Evolutionary conservation across 2,113 vertebrate species (phyloP).

Genomic region (Taxidea taxus): DNA sequence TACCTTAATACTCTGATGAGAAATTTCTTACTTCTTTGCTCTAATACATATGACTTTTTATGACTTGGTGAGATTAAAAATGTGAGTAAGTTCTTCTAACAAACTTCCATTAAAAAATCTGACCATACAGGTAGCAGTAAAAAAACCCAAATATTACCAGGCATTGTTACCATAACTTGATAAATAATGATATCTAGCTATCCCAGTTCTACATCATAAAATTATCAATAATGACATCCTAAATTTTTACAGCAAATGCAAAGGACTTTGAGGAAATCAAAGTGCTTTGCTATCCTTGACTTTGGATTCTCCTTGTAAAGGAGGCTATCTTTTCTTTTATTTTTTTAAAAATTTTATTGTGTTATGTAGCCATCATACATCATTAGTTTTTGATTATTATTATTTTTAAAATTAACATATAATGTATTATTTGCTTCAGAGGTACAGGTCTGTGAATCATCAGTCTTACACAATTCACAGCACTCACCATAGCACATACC

Average conservation of each 20-base stretch:
- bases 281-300: not conserved
- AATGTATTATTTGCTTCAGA: too few relatives aligned
- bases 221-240: not conserved
- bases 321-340: not conserved
- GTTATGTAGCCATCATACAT: too few relatives aligned
- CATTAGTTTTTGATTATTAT: too few relatives aligned
- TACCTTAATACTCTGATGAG: not conserved
- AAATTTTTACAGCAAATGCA: not conserved
- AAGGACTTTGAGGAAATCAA: not conserved
- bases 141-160: not conserved
- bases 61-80: not conserved
- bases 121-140: not conserved
- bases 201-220: not conserved
- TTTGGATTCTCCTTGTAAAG: not conserved
- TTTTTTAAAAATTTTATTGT: too few relatives aligned
- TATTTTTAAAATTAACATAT: too few relatives aligned
- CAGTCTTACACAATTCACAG: too few relatives aligned
- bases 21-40: constrained; percentile 20
- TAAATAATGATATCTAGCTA: not conserved
- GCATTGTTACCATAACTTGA: not conserved
- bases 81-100: not conserved
- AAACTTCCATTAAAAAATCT: not conserved
- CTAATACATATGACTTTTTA: not conserved
- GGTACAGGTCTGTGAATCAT: too few relatives aligned
- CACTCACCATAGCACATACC: too few relatives aligned